Base-by-base conservation (phyloP, 2,797 vertebrate species). In the Chloroceryle amazona region DNA sequence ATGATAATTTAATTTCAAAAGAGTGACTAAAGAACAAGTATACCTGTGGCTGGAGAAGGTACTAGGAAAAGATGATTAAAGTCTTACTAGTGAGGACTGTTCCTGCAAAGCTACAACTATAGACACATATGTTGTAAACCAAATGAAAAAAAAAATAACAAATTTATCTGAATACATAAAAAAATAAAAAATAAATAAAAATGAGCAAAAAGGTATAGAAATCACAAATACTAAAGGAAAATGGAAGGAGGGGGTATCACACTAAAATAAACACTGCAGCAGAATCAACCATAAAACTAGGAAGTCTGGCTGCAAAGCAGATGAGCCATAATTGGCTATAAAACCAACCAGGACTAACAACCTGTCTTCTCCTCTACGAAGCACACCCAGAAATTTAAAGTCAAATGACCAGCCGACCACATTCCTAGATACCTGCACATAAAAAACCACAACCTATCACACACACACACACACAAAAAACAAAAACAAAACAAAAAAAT, bases 281-380 rank as follows among this genome's bases (percentile, higher is more conserved):
- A 81, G 65, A 96, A 86, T 49, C 42, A 61, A 89, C 31, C 46
- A 81, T 54, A 68, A 81, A 78, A 80, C 44, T 14, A 92, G n/a
- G 31, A 83, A 68, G 51, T 35, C 65, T 75, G 42, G 19, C 66
- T 83, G 85, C 65, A 95, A 86, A 89, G 84, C 62, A 93, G 73
- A 89, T 70, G 35, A 92, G 80, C 62, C 22, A 5, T 81, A 93
- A 91, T 17, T 85, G 81, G 21, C 76, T 93, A 83, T 52, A 90
- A 96, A 95, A 90, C 3, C 14, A 54, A 84, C 19, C 55, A 89
- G 51, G 66, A 86, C 66, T 86, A 93, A 86, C 44, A 92, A 89
- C 28, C 37, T 88, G 57, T 62, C 72, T 55, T 81, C 51, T 85
- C 26, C 54, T 70, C 51, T 84, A 73, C 86, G 86, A 93, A 86